A percentile compares a stretch with the other conserved stretches of the same genome.
Evolutionary conservation across 2,113 vertebrate species (phyloP).

Genomic region (Cyprinodon tularosa): DNA sequence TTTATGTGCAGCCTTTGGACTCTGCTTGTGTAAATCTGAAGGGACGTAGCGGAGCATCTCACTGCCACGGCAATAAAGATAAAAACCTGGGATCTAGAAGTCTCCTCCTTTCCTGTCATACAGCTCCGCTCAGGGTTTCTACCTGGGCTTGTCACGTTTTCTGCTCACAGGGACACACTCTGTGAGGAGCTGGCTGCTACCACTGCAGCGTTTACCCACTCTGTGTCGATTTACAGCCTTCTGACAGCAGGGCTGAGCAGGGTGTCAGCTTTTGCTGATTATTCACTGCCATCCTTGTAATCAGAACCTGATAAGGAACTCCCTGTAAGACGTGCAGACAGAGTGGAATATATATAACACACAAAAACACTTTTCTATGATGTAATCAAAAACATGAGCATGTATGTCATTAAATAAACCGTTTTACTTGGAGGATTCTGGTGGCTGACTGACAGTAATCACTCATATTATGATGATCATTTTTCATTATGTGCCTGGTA

Average conservation of each 20-base stretch:
- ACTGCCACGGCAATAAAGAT: conserved; percentile 43
- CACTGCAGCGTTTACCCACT: not conserved
- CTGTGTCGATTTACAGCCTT: conserved; percentile 1
- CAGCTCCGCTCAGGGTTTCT: not conserved
- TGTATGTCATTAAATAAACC: not conserved
- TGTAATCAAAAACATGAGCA: too few relatives aligned
- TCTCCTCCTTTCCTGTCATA: not conserved
- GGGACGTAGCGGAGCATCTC: conserved; percentile 27
- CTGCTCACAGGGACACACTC: not conserved
- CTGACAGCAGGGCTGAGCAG: too few relatives aligned
- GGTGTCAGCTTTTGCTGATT: not conserved
- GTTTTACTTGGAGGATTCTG: not conserved
- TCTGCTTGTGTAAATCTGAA: conserved; percentile 6
- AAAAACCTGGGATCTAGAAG: not conserved
- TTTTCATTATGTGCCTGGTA: not conserved
- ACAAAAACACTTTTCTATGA: not conserved
- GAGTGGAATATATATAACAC: not conserved
- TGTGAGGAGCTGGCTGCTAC: not conserved
- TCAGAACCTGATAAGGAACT: conserved; percentile 30
- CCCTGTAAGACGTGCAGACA: not conserved
- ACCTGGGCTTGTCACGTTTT: not conserved
- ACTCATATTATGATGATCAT: not conserved
- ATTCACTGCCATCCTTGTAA: conserved; percentile 17
- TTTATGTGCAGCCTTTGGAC: conserved; percentile 58
- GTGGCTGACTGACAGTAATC: not conserved